Evolutionary conservation across 2,888 invertebrate genomes (phyloP).

Genomic region (Elegia similella): DNA sequence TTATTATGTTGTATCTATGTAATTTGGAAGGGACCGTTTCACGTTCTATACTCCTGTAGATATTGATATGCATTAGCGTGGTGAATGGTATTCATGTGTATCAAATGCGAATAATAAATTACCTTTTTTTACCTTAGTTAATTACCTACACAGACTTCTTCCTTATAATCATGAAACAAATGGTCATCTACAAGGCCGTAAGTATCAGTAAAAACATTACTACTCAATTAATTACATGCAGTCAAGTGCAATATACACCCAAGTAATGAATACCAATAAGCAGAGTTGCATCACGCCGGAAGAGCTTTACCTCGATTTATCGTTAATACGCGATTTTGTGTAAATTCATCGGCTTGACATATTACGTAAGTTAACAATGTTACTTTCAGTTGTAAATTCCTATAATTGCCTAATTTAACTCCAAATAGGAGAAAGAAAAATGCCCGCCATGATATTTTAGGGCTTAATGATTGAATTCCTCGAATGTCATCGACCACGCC

Average conservation of each 20-base stretch:
- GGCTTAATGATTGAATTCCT: background rate
- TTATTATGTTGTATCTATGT: background rate
- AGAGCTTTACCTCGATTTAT: background rate
- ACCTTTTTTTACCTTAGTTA: background rate
- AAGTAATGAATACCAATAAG: background rate
- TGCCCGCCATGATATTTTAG: background rate
- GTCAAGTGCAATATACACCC: background rate
- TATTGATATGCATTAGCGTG: background rate
- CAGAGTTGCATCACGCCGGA: background rate
- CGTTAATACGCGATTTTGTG: background rate
- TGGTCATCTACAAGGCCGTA: background rate
- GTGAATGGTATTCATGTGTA: no score
- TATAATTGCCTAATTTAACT: background rate
- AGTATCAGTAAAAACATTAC: background rate
- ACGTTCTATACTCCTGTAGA: background rate
- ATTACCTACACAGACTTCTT: background rate
- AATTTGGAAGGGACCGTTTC: background rate
- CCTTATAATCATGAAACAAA: background rate
- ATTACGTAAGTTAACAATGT: background rate
- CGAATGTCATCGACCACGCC: conserved; percentile 21
- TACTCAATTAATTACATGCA: background rate
- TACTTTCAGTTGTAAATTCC: background rate
- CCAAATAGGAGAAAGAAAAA: background rate
- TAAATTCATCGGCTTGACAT: conserved; percentile 12
- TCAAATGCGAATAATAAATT: no score